Conservation (phyloP, 1,140 invertebrate genomes). For the Elymnias hypermnestra region DNA sequence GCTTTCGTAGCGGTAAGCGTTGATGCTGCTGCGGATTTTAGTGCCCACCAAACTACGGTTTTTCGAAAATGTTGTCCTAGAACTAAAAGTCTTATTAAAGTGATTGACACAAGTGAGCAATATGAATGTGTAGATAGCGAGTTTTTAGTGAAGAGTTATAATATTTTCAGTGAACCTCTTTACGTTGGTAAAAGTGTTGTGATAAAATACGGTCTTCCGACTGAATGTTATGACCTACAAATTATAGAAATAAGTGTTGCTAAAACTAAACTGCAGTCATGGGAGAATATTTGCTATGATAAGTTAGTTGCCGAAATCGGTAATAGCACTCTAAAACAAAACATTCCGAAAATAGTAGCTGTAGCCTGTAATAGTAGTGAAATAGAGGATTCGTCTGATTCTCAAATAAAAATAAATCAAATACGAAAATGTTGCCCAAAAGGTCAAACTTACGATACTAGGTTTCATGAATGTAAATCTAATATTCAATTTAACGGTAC, state of each 20-base stretch:
- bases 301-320: constrained; percentile 40
- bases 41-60: constrained; percentile 22
- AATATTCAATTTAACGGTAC: constrained; percentile 18
- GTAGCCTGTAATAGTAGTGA: constrained; percentile 44
- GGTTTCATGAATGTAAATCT: constrained; percentile 37
- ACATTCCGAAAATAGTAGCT: constrained; percentile 48
- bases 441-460: constrained; percentile 39
- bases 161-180: constrained; percentile 35
- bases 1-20: constrained; percentile 13
- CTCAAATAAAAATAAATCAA: constrained; percentile 32
- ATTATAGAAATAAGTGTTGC: constrained; percentile 25
- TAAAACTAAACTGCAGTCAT: constrained; percentile 21
- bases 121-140: constrained; percentile 43
- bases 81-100: constrained; percentile 44
- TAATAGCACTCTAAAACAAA: constrained; percentile 39
- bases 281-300: constrained; percentile 45
- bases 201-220: constrained; percentile 41
- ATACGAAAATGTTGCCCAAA: constrained; percentile 54
- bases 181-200: constrained; percentile 33
- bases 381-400: constrained; percentile 14
- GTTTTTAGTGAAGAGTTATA: constrained; percentile 24
- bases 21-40: constrained; percentile 16
- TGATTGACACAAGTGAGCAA: constrained; percentile 25
- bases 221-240: constrained; percentile 35
- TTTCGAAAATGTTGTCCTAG: constrained; percentile 56